A percentile compares a stretch with the other conserved stretches of the same genome.
Evolutionary conservation across 2,888 invertebrate genomes (phyloP).

Genomic region (Tachina fera): DNA sequence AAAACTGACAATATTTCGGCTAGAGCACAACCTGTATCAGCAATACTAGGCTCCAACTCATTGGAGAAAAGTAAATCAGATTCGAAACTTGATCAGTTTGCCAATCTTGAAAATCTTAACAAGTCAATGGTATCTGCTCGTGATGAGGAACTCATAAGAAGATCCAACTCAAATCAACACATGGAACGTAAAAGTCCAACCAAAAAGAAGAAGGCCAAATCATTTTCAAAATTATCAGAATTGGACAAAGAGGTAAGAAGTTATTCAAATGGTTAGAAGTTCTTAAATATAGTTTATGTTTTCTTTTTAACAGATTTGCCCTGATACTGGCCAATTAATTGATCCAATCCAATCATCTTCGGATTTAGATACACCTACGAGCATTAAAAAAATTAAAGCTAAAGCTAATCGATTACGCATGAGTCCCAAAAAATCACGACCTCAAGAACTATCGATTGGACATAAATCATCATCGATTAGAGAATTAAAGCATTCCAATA

Average conservation of each 20-base stretch:
- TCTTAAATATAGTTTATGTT: constrained; percentile 28
- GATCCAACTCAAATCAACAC: constrained; percentile 85
- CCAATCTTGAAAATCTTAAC: constrained; percentile 52
- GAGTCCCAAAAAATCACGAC: constrained; percentile 80
- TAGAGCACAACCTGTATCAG: constrained; percentile 63
- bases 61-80: constrained; percentile 88
- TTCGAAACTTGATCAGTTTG: constrained; percentile 85
- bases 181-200: constrained; percentile 82
- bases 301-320: constrained; percentile 77
- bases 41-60: constrained; percentile 74
- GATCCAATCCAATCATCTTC: constrained; percentile 80
- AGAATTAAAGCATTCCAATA: constrained; percentile 55
- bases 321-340: constrained; percentile 80
- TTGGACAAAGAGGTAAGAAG: constrained; percentile 83
- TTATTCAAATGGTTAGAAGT: neutral
- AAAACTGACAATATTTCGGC: constrained; percentile 60
- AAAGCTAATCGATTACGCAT: constrained; percentile 80
- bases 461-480: constrained; percentile 54
- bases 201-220: constrained; percentile 85
- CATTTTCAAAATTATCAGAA: constrained; percentile 85
- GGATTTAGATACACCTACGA: constrained; percentile 81
- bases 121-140: constrained; percentile 44
- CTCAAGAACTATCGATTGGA: constrained; percentile 77
- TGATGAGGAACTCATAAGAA: constrained; percentile 83
- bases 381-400: constrained; percentile 81